Evolutionary conservation across 2,888 invertebrate species (phyloP).

Genomic region (Agrotis puta): DNA sequence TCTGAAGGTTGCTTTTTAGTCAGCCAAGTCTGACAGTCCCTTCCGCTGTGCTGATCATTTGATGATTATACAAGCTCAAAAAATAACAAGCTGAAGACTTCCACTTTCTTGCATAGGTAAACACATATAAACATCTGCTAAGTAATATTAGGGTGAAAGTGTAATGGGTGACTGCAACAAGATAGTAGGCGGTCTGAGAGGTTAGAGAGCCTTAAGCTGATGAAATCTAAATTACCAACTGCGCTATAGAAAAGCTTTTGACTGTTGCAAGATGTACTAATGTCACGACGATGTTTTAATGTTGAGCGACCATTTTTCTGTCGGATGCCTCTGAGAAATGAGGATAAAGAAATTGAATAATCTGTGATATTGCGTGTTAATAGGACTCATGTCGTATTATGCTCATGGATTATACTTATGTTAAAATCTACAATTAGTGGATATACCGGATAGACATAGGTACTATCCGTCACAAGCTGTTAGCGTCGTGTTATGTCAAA

Average conservation of each 20-base stretch:
- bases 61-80: no score
- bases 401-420: neutral
- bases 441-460: neutral
- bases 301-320: neutral
- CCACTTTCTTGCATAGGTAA: no score
- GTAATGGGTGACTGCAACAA: neutral
- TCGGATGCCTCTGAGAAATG: neutral
- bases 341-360: no score
- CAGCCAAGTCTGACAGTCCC: no score
- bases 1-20: no score
- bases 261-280: neutral
- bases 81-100: no score
- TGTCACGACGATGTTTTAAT: neutral
- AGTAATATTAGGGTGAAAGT: no score
- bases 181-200: neutral
- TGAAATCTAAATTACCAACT: neutral
- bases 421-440: neutral
- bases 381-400: neutral
- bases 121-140: no score
- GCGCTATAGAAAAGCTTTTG: neutral
- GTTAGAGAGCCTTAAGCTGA: neutral
- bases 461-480: neutral
- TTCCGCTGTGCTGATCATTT: no score
- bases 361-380: neutral
- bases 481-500: constrained; percentile 19